Conservation (phyloP, 2,113 vertebrate species). For the Phasianus colchicus region DNA sequence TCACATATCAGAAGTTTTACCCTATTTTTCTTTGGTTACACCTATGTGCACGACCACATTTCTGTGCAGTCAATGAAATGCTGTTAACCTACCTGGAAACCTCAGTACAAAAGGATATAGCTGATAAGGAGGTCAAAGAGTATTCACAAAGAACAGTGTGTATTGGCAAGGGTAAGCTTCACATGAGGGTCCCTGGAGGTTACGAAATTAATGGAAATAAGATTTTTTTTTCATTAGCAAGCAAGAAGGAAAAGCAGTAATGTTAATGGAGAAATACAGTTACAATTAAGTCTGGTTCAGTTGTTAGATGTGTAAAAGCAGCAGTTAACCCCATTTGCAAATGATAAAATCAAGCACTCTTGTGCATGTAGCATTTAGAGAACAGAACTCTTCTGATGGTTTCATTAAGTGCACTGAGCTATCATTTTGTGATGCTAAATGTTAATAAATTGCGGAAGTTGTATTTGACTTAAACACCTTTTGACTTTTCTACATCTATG, state of each 20-base stretch:
- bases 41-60: rapidly evolving
- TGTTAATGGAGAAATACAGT: background rate
- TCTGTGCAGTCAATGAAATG: background rate
- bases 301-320: background rate
- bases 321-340: background rate
- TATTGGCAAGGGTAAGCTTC: background rate
- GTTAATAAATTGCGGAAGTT: background rate
- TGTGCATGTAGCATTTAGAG: background rate
- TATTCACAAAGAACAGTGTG: background rate
- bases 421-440: background rate
- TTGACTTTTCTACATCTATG: background rate
- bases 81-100: background rate
- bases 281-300: background rate
- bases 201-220: rapidly evolving
- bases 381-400: background rate
- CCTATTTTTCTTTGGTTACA: background rate
- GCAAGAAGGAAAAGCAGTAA: background rate
- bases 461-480: background rate
- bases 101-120: background rate
- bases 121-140: background rate
- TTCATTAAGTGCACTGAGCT: background rate
- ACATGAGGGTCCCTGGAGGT: background rate
- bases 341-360: background rate
- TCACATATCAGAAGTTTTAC: background rate
- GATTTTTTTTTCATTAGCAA: background rate